Base-by-base conservation (phyloP, 1,140 invertebrate genomes). In the Drosophila insularis region DNA sequence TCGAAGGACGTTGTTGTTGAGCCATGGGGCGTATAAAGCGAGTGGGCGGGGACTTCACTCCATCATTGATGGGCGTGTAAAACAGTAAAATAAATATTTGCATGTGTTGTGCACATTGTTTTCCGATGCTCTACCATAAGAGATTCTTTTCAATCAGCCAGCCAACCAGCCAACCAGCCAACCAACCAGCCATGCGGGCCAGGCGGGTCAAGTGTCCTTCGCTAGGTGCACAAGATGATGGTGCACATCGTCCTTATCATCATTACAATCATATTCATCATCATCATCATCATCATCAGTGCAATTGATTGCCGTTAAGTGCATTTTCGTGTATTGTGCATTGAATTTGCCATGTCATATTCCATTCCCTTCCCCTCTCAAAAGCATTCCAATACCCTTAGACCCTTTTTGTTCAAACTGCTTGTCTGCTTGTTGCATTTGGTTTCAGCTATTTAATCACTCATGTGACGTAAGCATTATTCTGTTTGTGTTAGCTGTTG, bases 301-400 rank as follows among this genome's bases (percentile, higher is more conserved):
- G 74, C 75, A 78, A 77, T 78, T 77, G 75, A 77, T 78, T 71
- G 68, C 61, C 43, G 67, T 77, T 77, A 78, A 78, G 75, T 77
- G 75, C 75, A 64, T 77, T 78, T 78, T 60, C 74, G 65, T 78
- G 75, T 78, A 71, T 35, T 66, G 67, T 55, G 55, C 66, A 70
- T 70, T 76, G 66, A 76, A 76, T 75, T 69, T 58, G 74, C 73
- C 61, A 62, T 77, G 74, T 76, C 74, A 76, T 76, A 76, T 76
- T 43, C 2, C 69, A 62, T 14, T n/a, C 2, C 46, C 50, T 14
- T 31, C 23, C n/a, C 14, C 19, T 32, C 35, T 7, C 27, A n/a
- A n/a, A n/a, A n/a, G n/a, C n/a, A n/a, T 39, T 11, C 31, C 21
- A 32, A 4, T 14, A 14, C 27, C 50, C 14, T 53, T 43, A 11